Percentiles rank a stretch among this genome's conserved stretches.
Conservation (phyloP, 2,797 vertebrate genomes). For the Spondyliosoma cantharus region DNA sequence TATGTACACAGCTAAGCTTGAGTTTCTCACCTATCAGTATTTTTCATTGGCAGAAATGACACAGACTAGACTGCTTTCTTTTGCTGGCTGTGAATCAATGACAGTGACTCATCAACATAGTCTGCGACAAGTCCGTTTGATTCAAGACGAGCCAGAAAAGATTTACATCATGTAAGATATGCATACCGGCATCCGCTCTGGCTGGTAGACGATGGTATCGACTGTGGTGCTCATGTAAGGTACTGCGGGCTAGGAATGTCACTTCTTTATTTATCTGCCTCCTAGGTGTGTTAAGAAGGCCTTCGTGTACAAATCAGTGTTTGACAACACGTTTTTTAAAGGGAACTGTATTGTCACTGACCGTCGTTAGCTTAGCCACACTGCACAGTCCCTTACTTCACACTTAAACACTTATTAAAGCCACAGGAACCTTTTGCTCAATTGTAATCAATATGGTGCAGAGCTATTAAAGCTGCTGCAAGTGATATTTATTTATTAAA, state of each 20-base stretch:
- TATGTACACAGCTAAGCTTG: neutral
- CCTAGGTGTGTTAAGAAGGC: neutral
- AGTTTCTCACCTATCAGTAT: neutral
- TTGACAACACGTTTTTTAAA: neutral
- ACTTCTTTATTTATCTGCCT: neutral
- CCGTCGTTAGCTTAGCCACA: neutral
- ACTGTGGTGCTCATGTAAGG: neutral
- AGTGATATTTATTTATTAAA: no score
- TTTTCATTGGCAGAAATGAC: neutral
- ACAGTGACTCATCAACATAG: neutral
- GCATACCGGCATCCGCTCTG: neutral
- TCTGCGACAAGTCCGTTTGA: neutral
- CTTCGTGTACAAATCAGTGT: neutral
- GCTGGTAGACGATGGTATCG: neutral
- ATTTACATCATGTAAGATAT: neutral
- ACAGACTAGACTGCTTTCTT: neutral
- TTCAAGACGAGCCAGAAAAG: neutral
- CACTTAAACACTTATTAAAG: neutral
- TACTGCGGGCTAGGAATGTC: neutral
- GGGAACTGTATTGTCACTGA: no score
- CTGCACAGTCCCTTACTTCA: neutral
- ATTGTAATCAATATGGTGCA: neutral
- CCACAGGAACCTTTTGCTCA: neutral
- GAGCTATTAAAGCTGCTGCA: neutral
- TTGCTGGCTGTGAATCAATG: neutral